Evolutionary conservation across 2,797 vertebrate genomes (phyloP).

Genomic region (Takifugu ocellatus): DNA sequence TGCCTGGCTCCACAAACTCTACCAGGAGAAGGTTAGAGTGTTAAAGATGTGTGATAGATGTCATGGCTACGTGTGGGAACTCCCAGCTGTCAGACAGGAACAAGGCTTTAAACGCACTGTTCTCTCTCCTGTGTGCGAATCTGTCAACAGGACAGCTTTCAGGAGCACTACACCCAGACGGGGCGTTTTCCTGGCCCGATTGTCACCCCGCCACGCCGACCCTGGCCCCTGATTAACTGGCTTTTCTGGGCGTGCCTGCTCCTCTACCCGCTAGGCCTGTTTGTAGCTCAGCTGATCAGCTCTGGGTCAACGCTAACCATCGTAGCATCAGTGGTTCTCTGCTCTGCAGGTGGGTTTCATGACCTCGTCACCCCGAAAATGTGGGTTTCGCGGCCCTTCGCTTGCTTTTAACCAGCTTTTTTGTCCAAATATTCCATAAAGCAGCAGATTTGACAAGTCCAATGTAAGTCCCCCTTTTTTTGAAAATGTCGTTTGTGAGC

Average conservation of each 20-base stretch:
- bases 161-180: slow-evolving; percentile 83
- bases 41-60: not conserved
- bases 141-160: slow-evolving; percentile 84
- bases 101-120: not conserved
- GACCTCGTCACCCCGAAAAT: slow-evolving; percentile 7
- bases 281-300: slow-evolving; percentile 78
- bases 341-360: slow-evolving; percentile 82
- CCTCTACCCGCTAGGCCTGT: slow-evolving; percentile 83
- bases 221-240: slow-evolving; percentile 89
- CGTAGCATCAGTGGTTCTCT: slow-evolving; percentile 74
- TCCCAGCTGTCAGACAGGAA: too few relatives aligned
- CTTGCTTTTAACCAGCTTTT: slow-evolving; percentile 41
- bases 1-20: slow-evolving; percentile 92
- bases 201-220: slow-evolving; percentile 68
- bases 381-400: not conserved
- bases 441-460: slow-evolving; percentile 58
- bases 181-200: slow-evolving; percentile 81
- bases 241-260: slow-evolving; percentile 86
- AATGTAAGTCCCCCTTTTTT: slow-evolving; percentile 50
- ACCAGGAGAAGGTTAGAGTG: slow-evolving; percentile 90
- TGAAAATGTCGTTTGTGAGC: slow-evolving; percentile 29
- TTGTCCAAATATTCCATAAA: slow-evolving; percentile 46
- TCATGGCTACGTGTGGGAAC: not conserved
- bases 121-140: too few relatives aligned
- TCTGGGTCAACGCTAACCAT: slow-evolving; percentile 84